A percentile compares a stretch with the other conserved stretches of the same genome.
phyloP scores from a whole-genome alignment of 1,140 invertebrate species.

The Euglossa dilemma region DNA sequence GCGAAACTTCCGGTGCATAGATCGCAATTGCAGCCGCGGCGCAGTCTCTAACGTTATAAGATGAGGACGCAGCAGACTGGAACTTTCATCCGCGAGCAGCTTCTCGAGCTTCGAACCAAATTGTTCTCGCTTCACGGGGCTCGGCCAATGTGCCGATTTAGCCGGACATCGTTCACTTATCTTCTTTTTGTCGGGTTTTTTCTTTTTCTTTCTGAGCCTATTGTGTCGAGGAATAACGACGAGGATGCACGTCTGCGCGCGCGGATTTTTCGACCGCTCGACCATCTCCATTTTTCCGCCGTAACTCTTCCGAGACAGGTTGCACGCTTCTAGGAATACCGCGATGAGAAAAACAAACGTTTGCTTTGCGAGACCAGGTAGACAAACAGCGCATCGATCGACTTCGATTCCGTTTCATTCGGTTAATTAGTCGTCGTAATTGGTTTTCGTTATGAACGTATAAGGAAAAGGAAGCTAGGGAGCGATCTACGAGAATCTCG shows the following conservation, averaged over 20 bases:
- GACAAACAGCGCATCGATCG: too few species aligned
- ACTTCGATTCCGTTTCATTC: too few species aligned
- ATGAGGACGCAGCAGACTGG: constrained; percentile 60
- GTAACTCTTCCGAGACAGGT: too few species aligned
- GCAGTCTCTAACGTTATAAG: constrained; percentile 39
- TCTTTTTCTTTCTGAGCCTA: background rate
- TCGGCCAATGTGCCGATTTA: constrained; percentile 35
- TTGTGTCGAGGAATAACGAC: background rate
- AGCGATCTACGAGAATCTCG: background rate
- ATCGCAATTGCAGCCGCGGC: constrained; percentile 44
- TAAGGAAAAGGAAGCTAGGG: background rate
- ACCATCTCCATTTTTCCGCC: too few species aligned
- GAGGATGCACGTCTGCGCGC: too few species aligned
- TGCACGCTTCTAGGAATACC: too few species aligned
- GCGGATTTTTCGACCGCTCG: too few species aligned
- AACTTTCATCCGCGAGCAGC: constrained; percentile 48
- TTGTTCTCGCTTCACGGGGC: constrained; percentile 46
- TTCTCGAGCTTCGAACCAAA: constrained; percentile 61
- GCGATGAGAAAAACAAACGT: too few species aligned
- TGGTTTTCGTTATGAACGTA: background rate
- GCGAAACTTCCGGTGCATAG: constrained; percentile 40
- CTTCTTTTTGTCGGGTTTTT: background rate
- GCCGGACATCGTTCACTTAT: constrained; percentile 27
- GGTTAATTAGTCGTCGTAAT: background rate
- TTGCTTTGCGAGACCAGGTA: too few species aligned